Percentiles rank a stretch among this genome's conserved stretches.
These are phyloP conservation scores for Castor canadensis DNA, from an alignment of 2,113 vertebrate genomes.

Conservation along the genomic window DNA sequence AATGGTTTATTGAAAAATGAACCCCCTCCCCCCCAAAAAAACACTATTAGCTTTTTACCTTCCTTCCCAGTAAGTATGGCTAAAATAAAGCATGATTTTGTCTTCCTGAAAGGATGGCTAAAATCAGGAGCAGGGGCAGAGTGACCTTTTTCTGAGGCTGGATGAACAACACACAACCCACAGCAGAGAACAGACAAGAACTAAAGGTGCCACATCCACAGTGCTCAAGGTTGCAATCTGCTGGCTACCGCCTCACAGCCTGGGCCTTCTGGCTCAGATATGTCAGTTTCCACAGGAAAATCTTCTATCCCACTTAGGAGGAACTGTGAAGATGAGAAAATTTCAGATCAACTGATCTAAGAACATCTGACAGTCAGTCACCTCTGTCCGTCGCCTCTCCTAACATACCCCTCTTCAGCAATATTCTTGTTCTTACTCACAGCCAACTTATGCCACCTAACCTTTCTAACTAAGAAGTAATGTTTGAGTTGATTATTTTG, in stretches of 20 bases:
- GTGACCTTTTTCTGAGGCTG: neutral
- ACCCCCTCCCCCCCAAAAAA: too few species aligned
- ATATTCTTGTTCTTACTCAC: neutral
- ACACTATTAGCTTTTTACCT: neutral
- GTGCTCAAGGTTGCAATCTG: neutral
- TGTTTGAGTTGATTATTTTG: neutral
- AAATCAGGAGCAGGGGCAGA: neutral
- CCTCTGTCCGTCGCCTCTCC: neutral
- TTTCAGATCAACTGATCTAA: neutral
- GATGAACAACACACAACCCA: neutral
- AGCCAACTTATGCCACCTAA: neutral
- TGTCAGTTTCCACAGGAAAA: neutral
- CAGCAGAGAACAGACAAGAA: neutral
- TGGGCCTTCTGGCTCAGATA: neutral
- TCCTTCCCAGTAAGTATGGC: neutral
- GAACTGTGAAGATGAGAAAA: neutral
- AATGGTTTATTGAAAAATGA: neutral
- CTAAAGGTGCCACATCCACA: neutral
- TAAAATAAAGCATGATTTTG: neutral
- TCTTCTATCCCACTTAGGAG: neutral
- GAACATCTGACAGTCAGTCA: neutral
- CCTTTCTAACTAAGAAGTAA: neutral
- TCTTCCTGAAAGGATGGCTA: neutral
- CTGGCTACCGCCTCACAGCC: neutral
- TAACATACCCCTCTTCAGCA: neutral